phyloP scores from a whole-genome alignment of 2,797 vertebrate genomes.

The Mormyrus proboscirostris region DNA sequence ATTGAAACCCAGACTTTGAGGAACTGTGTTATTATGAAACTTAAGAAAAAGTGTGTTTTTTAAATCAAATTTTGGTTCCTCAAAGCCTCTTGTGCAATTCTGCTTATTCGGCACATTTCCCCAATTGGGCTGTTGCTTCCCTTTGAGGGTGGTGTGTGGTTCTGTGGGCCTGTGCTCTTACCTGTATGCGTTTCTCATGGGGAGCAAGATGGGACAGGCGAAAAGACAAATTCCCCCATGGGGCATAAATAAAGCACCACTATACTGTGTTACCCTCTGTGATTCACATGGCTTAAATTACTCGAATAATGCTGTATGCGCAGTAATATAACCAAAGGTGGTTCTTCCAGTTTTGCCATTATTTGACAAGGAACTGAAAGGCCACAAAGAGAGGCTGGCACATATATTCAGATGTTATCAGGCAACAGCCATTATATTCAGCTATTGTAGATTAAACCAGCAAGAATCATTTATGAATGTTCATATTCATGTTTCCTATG shows the following conservation, averaged over 20 bases:
- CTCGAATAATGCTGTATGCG: not conserved
- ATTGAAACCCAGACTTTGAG: not conserved
- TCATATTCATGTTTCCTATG: not conserved
- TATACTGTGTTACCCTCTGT: not conserved
- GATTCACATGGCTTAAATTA: not conserved
- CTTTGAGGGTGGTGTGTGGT: not conserved
- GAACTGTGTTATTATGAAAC: conserved; percentile 12
- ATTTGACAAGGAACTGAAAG: not conserved
- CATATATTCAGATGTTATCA: not conserved
- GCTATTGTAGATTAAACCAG: not conserved
- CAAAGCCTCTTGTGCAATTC: not conserved
- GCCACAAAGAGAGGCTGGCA: not conserved
- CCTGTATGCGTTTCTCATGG: not conserved
- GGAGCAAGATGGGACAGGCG: not conserved
- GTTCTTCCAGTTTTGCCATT: not conserved
- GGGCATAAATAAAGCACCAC: not conserved
- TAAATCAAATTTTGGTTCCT: not conserved
- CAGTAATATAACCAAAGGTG: not conserved
- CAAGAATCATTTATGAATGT: not conserved
- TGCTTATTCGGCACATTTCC: not conserved
- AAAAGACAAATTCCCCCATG: not conserved
- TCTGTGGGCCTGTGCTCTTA: not conserved
- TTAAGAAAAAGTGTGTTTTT: not conserved
- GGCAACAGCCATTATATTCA: not conserved
- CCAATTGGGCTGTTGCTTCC: not conserved